Conservation (phyloP, 2,888 invertebrate species). For the Clitarchus hookeri region DNA sequence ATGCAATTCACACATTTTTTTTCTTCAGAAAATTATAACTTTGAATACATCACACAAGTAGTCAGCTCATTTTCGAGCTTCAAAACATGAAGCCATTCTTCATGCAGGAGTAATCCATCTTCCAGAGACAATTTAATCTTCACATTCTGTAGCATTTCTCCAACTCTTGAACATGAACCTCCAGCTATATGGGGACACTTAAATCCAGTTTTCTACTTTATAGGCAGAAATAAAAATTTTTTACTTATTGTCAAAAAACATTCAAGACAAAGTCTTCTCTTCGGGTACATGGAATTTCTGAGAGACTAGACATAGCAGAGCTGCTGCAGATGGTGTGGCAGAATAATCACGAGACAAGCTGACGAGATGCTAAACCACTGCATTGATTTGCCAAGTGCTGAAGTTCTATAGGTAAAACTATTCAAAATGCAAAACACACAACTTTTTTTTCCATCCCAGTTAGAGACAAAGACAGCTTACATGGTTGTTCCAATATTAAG, state of each 20-base stretch:
- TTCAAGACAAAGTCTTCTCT: background rate
- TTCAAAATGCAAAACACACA: background rate
- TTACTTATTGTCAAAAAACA: background rate
- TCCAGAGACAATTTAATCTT: background rate
- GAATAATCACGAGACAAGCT: background rate
- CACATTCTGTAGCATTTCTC: constrained; percentile 60
- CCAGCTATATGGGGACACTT: background rate
- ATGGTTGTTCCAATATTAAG: background rate
- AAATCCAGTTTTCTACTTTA: background rate
- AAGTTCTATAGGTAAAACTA: background rate
- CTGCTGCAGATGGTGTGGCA: background rate
- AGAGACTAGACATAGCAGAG: background rate
- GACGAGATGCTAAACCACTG: background rate
- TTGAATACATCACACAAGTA: background rate
- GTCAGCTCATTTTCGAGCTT: background rate
- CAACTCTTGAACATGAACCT: background rate
- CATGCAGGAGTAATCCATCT: background rate
- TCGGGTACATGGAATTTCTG: background rate
- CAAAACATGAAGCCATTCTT: background rate
- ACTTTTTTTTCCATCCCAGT: background rate
- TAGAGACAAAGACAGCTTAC: background rate
- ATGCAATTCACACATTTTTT: background rate
- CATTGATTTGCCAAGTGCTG: constrained; percentile 25
- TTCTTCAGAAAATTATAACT: background rate
- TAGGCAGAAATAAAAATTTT: background rate